A percentile compares a stretch with the other conserved stretches of the same genome.
phyloP scores from a whole-genome alignment of 2,113 vertebrate genomes.

The Tychaedon coryphoeus region DNA sequence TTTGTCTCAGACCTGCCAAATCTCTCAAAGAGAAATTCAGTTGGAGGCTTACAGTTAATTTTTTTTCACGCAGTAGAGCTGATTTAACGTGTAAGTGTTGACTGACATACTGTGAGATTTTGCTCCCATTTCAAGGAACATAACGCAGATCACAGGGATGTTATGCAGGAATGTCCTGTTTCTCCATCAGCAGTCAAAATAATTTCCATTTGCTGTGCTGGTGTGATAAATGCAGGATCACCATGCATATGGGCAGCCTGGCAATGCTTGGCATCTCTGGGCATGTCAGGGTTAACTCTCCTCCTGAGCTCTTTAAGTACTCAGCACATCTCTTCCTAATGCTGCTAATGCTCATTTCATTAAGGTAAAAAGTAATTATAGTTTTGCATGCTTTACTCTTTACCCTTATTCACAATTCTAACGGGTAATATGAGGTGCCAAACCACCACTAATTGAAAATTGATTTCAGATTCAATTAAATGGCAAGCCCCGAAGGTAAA shows the following conservation, averaged over 20 bases:
- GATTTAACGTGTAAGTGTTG: background rate
- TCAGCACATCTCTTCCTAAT: background rate
- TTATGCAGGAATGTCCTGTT: background rate
- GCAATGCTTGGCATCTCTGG: background rate
- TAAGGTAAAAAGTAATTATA: constrained; percentile 45
- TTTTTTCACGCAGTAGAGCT: background rate
- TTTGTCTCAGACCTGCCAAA: background rate
- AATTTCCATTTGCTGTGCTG: background rate
- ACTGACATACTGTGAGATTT: background rate
- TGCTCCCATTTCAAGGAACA: background rate
- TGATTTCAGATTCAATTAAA: constrained; percentile 72
- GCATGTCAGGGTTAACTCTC: background rate
- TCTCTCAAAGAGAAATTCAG: background rate
- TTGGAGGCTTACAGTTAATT: background rate
- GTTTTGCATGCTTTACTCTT: constrained; percentile 47
- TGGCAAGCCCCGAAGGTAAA: background rate
- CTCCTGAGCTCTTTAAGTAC: background rate
- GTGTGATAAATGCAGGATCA: background rate
- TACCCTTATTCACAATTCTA: constrained; percentile 48
- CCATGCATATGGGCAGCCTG: background rate
- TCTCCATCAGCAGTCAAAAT: background rate
- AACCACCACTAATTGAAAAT: constrained; percentile 73
- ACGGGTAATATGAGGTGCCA: constrained; percentile 50
- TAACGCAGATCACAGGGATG: background rate
- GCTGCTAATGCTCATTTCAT: constrained; percentile 29